These are phyloP conservation scores for Entelurus aequoreus DNA, from an alignment of 2,113 vertebrate genomes.

Conservation along the genomic window DNA sequence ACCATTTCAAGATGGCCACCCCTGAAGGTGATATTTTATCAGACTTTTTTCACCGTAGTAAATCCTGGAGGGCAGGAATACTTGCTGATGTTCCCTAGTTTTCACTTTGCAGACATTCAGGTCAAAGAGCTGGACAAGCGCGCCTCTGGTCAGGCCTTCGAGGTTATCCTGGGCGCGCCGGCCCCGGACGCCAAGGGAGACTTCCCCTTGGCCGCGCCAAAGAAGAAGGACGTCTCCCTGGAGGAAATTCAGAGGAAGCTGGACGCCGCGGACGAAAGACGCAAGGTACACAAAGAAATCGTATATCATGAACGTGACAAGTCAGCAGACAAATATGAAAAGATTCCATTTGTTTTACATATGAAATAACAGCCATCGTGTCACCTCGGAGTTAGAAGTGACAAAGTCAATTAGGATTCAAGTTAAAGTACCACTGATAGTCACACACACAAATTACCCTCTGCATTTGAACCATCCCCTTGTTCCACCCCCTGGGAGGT, in stretches of 20 bases:
- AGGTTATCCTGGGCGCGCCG: conserved; percentile 84
- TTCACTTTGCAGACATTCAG: conserved; percentile 76
- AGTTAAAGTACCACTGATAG: too few species aligned
- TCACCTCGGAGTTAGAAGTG: too few species aligned
- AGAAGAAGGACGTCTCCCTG: conserved; percentile 93
- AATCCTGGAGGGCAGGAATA: background rate
- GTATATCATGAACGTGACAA: too few species aligned
- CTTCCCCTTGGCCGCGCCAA: conserved; percentile 86
- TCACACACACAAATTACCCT: too few species aligned
- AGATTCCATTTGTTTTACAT: too few species aligned
- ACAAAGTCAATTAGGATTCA: too few species aligned
- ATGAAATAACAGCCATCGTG: too few species aligned
- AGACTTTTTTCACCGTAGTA: background rate
- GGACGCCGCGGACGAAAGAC: conserved; percentile 93
- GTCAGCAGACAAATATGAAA: too few species aligned
- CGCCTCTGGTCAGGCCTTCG: conserved; percentile 94
- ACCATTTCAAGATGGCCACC: conserved; percentile 57
- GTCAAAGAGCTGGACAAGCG: conserved; percentile 96
- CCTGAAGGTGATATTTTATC: conserved; percentile 43
- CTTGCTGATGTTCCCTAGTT: background rate
- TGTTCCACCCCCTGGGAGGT: too few species aligned
- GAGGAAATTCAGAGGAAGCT: conserved; percentile 96
- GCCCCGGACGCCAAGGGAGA: conserved; percentile 81
- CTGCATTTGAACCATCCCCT: too few species aligned
- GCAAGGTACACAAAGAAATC: conserved; percentile 74